These are phyloP conservation scores for Syndactyla subalaris DNA, from an alignment of 2,797 vertebrate genomes.

Conservation along the genomic window DNA sequence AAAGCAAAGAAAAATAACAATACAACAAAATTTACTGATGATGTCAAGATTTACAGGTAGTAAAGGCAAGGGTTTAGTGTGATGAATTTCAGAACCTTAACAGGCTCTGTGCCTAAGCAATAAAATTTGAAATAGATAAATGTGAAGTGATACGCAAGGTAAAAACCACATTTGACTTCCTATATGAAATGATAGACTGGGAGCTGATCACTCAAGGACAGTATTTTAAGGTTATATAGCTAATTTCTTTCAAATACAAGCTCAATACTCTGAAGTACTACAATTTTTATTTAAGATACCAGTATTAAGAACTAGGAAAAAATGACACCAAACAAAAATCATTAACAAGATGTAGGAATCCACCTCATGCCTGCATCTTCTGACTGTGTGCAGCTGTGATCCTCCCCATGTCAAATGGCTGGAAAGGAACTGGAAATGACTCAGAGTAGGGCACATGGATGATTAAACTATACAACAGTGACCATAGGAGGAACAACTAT, in stretches of 20 bases:
- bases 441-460: background rate
- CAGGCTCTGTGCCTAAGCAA: background rate
- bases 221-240: background rate
- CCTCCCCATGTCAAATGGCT: background rate
- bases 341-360: background rate
- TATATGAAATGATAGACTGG: background rate
- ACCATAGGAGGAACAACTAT: background rate
- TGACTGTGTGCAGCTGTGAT: background rate
- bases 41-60: background rate
- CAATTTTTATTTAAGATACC: background rate
- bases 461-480: background rate
- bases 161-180: background rate
- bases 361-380: background rate
- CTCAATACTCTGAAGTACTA: background rate
- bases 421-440: slow-evolving; percentile 6
- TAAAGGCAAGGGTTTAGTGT: background rate
- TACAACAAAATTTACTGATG: background rate
- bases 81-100: slow-evolving; percentile 12
- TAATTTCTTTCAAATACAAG: background rate
- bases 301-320: background rate
- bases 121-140: slow-evolving; percentile 8
- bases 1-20: background rate
- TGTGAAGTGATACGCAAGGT: background rate
- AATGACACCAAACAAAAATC: background rate
- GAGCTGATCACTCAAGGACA: background rate